Evolutionary conservation across 35 echinoderm and acorn worm species (phyloP).

Genomic region (Eucidaris tribuloides): DNA sequence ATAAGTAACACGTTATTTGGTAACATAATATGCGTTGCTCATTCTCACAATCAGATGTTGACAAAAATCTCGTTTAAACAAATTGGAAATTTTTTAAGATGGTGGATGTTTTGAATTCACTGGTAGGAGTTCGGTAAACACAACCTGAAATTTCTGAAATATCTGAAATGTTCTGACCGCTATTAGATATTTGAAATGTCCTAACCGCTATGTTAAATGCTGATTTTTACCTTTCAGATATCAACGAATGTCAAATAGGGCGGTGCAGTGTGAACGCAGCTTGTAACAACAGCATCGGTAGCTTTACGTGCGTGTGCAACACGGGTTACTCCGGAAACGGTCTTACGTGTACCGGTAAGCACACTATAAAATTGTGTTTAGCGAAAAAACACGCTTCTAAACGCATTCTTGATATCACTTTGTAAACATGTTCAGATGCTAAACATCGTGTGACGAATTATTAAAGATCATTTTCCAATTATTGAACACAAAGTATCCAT

Average conservation of each 20-base stretch:
- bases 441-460: not conserved
- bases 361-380: too few relatives aligned
- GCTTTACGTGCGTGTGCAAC: constrained; percentile 46
- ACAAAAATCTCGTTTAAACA: too few relatives aligned
- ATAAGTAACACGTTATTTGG: too few relatives aligned
- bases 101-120: not conserved
- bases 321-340: constrained; percentile 41
- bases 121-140: not conserved
- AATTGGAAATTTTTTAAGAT: not conserved
- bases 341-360: constrained; percentile 42
- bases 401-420: too few relatives aligned
- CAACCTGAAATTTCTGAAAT: not conserved
- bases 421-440: not conserved
- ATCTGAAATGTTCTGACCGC: not conserved
- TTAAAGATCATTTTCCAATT: not conserved
- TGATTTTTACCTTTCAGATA: not conserved
- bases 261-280: constrained; percentile 23
- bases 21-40: too few relatives aligned
- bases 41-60: too few relatives aligned
- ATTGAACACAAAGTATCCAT: not conserved
- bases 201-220: too few relatives aligned
- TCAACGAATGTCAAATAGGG: constrained; percentile 39
- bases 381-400: too few relatives aligned
- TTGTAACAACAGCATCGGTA: constrained; percentile 50
- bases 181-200: too few relatives aligned